Evolutionary conservation across 2,797 vertebrate species (phyloP).

Genomic region (Pseudopleuronectes americanus): DNA sequence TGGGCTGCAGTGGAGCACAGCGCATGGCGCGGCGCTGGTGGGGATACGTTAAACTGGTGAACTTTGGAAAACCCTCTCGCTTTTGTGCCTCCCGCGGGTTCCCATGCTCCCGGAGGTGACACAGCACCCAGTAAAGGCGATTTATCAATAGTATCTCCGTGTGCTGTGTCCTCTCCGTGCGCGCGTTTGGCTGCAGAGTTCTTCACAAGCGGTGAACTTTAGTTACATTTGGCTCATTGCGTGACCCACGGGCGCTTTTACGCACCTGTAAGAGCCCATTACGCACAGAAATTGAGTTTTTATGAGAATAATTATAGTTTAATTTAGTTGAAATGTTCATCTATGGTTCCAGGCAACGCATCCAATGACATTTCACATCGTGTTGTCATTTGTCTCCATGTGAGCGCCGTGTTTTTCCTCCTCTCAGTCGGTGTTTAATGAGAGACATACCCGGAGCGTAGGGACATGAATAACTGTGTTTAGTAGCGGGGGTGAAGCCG

Average conservation of each 20-base stretch:
- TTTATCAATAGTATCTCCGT: conserved; percentile 45
- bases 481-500: conserved; percentile 72
- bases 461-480: conserved; percentile 82
- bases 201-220: too few species aligned
- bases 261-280: conserved; percentile 66
- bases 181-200: too few species aligned
- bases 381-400: conserved; percentile 55
- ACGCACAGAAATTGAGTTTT: background rate
- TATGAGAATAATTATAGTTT: too few species aligned
- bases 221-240: background rate
- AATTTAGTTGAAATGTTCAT: background rate
- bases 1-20: conserved; percentile 2
- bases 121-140: conserved; percentile 55
- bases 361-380: conserved; percentile 20
- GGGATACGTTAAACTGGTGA: conserved; percentile 24
- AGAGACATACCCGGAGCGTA: conserved; percentile 73
- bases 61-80: conserved; percentile 51
- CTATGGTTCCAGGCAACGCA: too few species aligned
- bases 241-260: conserved; percentile 39
- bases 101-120: conserved; percentile 77
- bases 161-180: background rate
- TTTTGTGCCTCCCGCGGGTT: conserved; percentile 68
- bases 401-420: conserved; percentile 57
- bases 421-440: conserved; percentile 64
- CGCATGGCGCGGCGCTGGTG: conserved; percentile 15